Percentiles rank a stretch among this genome's conserved stretches.
These are phyloP conservation scores for Iselma pallidipennis DNA, from an alignment of 2,888 invertebrate species.

Conservation along the genomic window DNA sequence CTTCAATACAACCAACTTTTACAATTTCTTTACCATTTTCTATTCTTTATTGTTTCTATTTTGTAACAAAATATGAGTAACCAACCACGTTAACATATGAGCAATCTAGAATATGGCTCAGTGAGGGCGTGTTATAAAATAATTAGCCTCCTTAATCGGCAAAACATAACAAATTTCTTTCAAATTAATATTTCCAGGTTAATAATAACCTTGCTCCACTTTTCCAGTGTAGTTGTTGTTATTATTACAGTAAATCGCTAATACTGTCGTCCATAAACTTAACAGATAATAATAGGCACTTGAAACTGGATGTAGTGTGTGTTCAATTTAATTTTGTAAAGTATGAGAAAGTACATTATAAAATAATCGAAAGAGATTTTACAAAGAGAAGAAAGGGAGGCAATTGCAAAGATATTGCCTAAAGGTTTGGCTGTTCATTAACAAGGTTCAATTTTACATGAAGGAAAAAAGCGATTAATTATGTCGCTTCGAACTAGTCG, in stretches of 20 bases:
- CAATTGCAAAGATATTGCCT: background rate
- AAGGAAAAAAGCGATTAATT: too few relatives aligned
- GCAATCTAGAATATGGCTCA: background rate
- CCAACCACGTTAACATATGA: too few relatives aligned
- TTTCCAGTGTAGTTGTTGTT: slow-evolving; percentile 12
- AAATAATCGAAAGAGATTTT: background rate
- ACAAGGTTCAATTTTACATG: background rate
- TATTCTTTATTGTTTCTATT: background rate
- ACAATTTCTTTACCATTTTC: background rate
- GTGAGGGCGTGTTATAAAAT: slow-evolving; percentile 18
- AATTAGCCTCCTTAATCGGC: slow-evolving; percentile 23
- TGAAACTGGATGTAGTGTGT: background rate
- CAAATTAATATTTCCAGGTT: slow-evolving; percentile 24
- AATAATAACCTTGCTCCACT: slow-evolving; percentile 21
- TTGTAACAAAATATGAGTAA: background rate
- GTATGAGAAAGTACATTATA: slow-evolving; percentile 9
- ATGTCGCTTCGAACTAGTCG: too few relatives aligned
- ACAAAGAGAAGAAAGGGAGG: background rate
- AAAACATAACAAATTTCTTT: slow-evolving; percentile 22
- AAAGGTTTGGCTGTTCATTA: background rate
- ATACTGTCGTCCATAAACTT: background rate
- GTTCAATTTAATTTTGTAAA: background rate
- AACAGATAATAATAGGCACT: background rate
- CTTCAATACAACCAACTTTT: background rate
- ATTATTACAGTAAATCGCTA: background rate